Conservation (phyloP, 2,888 invertebrate species). For the Leptothorax acervorum region DNA sequence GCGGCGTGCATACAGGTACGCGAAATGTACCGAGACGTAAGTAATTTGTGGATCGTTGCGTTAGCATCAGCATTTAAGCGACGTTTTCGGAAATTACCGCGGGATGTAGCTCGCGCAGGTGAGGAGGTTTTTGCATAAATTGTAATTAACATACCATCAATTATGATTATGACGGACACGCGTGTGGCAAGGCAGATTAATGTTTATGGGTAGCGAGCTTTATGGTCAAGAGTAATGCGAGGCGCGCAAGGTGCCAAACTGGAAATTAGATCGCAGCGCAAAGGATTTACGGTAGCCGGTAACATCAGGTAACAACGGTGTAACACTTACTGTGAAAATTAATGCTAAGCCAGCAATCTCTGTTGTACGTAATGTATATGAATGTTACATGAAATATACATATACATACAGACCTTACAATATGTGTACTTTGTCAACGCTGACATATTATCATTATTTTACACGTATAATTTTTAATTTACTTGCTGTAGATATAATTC, state of each 20-base stretch:
- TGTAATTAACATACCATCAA: conserved; percentile 76
- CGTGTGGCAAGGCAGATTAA: conserved; percentile 68
- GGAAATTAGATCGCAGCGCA: conserved; percentile 56
- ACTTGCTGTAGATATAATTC: not conserved
- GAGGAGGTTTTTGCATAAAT: conserved; percentile 73
- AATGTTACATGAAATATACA: not conserved
- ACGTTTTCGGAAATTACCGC: conserved; percentile 56
- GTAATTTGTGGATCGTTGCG: conserved; percentile 44
- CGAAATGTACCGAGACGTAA: conserved; percentile 29
- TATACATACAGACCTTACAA: not conserved
- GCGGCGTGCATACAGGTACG: not conserved
- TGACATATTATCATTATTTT: conserved; percentile 11
- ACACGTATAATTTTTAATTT: not conserved
- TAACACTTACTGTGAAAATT: conserved; percentile 51
- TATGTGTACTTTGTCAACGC: not conserved
- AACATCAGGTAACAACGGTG: conserved; percentile 52
- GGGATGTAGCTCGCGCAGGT: conserved; percentile 40
- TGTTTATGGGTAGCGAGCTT: conserved; percentile 70
- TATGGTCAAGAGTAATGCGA: conserved; percentile 67
- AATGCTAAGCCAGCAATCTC: conserved; percentile 51
- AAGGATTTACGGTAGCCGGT: conserved; percentile 55
- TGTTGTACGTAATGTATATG: conserved; percentile 20
- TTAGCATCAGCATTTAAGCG: conserved; percentile 38
- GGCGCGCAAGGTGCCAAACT: conserved; percentile 55
- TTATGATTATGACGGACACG: conserved; percentile 71